Evolutionary conservation across 2,888 invertebrate genomes (phyloP), one percentile per base, ranked within the genome.

Genomic region (Eristalis tenax): DNA sequence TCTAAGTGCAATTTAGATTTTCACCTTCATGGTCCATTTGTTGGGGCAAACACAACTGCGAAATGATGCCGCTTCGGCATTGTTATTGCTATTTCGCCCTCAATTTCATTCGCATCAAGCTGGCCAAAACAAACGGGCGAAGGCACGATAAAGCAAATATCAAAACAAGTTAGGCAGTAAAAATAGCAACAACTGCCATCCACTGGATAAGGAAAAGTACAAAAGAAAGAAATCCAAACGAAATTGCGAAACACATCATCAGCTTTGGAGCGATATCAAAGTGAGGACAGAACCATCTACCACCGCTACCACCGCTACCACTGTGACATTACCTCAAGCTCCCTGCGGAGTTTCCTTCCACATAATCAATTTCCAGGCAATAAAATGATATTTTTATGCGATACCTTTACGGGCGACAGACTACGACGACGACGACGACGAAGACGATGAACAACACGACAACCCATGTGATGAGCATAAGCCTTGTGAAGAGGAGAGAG

Each of bases 311-410:
- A 26, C 28, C 64, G 43, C 56, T 35, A 15, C 56, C 32, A n/a
- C 43, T 26, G 22, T n/a, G 10, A 32, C 22, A 64, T 43, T 56
- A 32, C 64, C 63, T 61, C 65, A 50, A n/a, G 35, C 50, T 50
- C 74, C 59, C 28, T 2, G 22, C 74, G 74, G 77, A 64, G 56
- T 66, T 57, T 59, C 50, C 79, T 87, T 83, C 83, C 86, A 71
- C 78, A 79, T 68, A 87, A 87, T 87, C 86, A 87, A 83, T 87
- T 87, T 79, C 86, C 69, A 78, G 63, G 70, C 79, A 83, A 87
- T 87, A 87, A 87, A 87, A 83, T 75, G 83, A 87, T 87, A 79
- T 87, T 87, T 86, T 87, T 79, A 86, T 78, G 82, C 18, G 69
- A 86, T 77, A 86, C 74, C 77, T 78, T 78, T 70, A 77, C 68